Conservation (phyloP, 2,888 invertebrate species). For the Hypercompe scribonia region DNA sequence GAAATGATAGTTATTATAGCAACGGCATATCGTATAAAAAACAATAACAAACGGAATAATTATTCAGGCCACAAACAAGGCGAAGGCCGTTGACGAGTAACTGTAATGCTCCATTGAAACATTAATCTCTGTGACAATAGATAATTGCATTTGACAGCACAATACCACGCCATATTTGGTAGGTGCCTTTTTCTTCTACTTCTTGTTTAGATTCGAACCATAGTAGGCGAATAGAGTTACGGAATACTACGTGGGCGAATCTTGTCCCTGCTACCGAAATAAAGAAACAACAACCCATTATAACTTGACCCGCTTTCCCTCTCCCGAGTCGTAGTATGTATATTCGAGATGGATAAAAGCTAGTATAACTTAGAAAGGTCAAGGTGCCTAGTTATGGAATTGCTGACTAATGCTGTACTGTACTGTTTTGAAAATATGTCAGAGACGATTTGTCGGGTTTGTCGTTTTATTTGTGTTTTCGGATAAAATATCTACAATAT, state of each 20-base stretch:
- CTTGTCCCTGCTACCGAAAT: constrained; percentile 45
- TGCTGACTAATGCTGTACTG: constrained; percentile 34
- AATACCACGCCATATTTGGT: constrained; percentile 35
- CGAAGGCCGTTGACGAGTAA: constrained; percentile 1
- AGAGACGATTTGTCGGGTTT: constrained; percentile 15
- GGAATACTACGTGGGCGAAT: constrained; percentile 59
- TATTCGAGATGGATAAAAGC: not conserved
- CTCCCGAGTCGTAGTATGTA: not conserved
- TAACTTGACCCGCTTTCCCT: constrained; percentile 26
- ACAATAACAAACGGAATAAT: not conserved
- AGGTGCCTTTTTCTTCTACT: constrained; percentile 14
- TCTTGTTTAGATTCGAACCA: constrained; percentile 60
- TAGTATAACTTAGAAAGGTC: constrained; percentile 17
- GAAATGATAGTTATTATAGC: not conserved
- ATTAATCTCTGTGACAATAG: constrained; percentile 14
- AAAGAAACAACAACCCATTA: constrained; percentile 37
- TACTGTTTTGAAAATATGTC: constrained; percentile 38
- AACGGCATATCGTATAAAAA: not conserved
- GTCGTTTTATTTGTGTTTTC: constrained; percentile 26
- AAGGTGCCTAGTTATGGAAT: constrained; percentile 22
- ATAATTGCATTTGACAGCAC: constrained; percentile 35
- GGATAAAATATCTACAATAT: constrained; percentile 7
- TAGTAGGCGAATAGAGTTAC: constrained; percentile 61
- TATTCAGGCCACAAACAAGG: not conserved
- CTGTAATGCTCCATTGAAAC: not conserved